Base-by-base conservation (phyloP, 2,888 invertebrate species). In the Euplagia quadripunctaria region DNA sequence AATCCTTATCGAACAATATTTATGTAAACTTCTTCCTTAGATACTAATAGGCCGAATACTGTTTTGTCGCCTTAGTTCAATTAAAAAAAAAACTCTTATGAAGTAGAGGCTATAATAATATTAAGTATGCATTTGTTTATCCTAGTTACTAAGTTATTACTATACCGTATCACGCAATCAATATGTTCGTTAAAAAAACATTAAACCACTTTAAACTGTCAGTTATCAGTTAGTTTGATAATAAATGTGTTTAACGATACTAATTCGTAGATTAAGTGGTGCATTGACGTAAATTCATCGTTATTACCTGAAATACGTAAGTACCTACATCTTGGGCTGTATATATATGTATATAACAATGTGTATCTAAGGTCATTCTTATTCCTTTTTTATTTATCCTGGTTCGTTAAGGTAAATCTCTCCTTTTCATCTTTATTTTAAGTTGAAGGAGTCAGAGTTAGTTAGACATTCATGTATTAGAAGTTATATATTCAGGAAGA, bases 271-370 rank as follows among this genome's bases (percentile, higher is more conserved):
- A 65, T 68, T 68, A 71, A 65, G 41, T 71, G 43, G 20, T 68
- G 72, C 9, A 64, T 52, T 74, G 79, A 73, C 73, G 73, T 63
- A 72, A 64, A 79, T 67, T 16, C 55, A 46, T 58, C 31, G 14
- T 70, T 66, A 61, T 68, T 65, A 66, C 51, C 55, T 76, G 8
- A 16, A 52, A 43, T 31, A 31, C 31, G 2, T 31, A 31, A 31
- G 31, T 31, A 46, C 41, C 11, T 16, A 42, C 43, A 46, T 4
- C 1, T 31, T 31, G 31, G 31, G 31, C 31, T 31, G 31, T 31
- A 2, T 31, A 31, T 31, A 31, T 2, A 31, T 31, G 31, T 31
- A 31, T 31, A 31, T 31, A 31, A 2, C 31, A 31, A 31, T 31
- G 31, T 31, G n/a, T n/a, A n/a, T n/a, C n/a, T 1, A 9, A 4